Percentiles rank a stretch among this genome's conserved stretches.
Conservation (phyloP, 2,113 vertebrate species). For the Notechis scutatus region DNA sequence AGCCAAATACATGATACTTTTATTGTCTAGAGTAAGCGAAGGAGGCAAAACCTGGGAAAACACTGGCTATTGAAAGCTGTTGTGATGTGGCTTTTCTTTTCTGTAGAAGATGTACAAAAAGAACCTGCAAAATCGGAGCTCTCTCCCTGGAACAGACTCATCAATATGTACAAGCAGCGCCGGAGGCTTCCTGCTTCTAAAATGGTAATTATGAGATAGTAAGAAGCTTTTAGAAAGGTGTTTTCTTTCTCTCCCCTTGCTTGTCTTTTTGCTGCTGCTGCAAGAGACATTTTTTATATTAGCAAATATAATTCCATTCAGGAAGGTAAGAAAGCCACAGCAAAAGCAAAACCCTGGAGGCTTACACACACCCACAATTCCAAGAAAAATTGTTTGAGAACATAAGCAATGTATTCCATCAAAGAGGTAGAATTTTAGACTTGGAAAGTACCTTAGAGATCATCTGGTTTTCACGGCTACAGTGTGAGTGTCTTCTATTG, state of each 20-base stretch:
- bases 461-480: background rate
- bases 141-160: constrained; percentile 44
- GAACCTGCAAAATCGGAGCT: constrained; percentile 3
- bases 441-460: background rate
- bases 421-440: background rate
- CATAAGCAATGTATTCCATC: background rate
- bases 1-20: background rate
- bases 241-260: background rate
- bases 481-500: background rate
- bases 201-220: constrained; percentile 35
- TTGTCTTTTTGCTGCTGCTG: background rate
- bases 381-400: background rate
- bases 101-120: constrained; percentile 26
- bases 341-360: background rate
- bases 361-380: background rate
- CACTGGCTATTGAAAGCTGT: background rate
- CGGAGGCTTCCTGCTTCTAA: constrained; percentile 28
- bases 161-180: constrained; percentile 43
- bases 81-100: constrained; percentile 32
- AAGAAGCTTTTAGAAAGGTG: background rate
- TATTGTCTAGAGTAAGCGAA: background rate
- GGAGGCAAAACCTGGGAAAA: background rate
- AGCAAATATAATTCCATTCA: background rate
- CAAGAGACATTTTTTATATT: background rate
- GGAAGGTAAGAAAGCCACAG: background rate